Evolutionary conservation across 2,113 vertebrate species (phyloP), one percentile per base, ranked within the genome.

Genomic region (Gasterosteus nipponicus): DNA sequence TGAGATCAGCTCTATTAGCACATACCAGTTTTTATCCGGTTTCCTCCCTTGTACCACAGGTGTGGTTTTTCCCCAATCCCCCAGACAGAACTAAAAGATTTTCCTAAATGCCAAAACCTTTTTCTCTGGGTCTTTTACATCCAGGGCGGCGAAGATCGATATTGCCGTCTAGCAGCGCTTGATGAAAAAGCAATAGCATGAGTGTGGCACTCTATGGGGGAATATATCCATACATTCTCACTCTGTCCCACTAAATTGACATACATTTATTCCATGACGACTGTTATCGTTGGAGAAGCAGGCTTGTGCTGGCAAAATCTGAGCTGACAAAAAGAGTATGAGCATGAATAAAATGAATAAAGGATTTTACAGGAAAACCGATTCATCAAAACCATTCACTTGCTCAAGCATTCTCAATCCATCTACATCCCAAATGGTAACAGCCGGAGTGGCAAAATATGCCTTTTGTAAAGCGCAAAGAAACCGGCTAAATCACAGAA

Each of bases 151-250:
- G 69, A 26, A 26, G 51, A 77, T 81, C 79, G 58, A 79, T 70
- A 57, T 57, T 41, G 22, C 26, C 71, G 18, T 41, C 69, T 8
- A 82, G 78, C 78, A 42, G 54, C 75, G 59, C 53, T 49, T 86
- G 85, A 87, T 85, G 78, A 83, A 79, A 79, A 61, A 49, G 63
- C 47, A 61, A 72, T 53, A 12, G 22, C 58, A 80, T n/a, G 39
- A 73, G 82, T 67, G 78, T 83, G 83, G 58, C 83, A 77, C 81
- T 77, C 83, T 44, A 53, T 49, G 63, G 79, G 75, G 46, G 73
- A 46, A 75, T 74, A 63, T 75, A 67, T 72, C 22, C 61, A 56
- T 69, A 31, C 29, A 11, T 65, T 75, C 62, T 74, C 53, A 75
- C 53, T 76, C 75, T 77, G 78, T 77, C 49, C 69, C 46, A 9